Evolutionary conservation across 1,140 invertebrate species (phyloP), one percentile per base, ranked within the genome.

Genomic region (Drosophila yakuba): DNA sequence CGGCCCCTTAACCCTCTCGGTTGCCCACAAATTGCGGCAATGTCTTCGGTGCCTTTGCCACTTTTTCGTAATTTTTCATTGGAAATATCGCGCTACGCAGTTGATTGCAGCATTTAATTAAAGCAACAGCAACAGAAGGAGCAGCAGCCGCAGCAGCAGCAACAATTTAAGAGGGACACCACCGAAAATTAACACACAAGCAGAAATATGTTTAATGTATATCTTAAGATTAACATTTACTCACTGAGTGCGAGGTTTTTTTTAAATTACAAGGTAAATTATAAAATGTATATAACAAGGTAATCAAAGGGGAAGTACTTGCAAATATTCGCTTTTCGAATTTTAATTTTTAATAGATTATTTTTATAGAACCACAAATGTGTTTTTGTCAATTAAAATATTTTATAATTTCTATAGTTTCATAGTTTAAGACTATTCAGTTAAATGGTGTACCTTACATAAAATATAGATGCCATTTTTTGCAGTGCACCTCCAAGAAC

Each of bases 31-130:
- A 64, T 45, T 28, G 17, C 51, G 14, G 11, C 20, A 23, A 58
- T 43, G 64, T 28, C 67, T 48, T 63, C 50, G 55, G 43, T 82
- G 80, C 80, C 57, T 76, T 81, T 81, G 79, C 78, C 73, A 81
- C 57, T 78, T 77, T 71, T 81, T 84, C 76, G 82, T 82, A 85
- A 86, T 89, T 80, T 78, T 89, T 89, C 84, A 89, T 84, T 89
- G 84, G 84, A 88, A 88, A 88, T 89, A 88, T 88, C 84, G 84
- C 83, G 84, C 84, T 84, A 90, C 84, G 84, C 84, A 89, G 84
- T 89, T 89, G 84, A 89, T 89, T 89, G 84, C 84, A 84, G 84
- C 84, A 88, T 88, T 88, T 88, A 88, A 88, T 88, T 88, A 88
- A 88, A 84, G 84, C 84, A 83, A 67, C 75, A 88, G 79, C 72